Evolutionary conservation across 2,797 vertebrate genomes (phyloP).

Genomic region (Podargus strigoides): DNA sequence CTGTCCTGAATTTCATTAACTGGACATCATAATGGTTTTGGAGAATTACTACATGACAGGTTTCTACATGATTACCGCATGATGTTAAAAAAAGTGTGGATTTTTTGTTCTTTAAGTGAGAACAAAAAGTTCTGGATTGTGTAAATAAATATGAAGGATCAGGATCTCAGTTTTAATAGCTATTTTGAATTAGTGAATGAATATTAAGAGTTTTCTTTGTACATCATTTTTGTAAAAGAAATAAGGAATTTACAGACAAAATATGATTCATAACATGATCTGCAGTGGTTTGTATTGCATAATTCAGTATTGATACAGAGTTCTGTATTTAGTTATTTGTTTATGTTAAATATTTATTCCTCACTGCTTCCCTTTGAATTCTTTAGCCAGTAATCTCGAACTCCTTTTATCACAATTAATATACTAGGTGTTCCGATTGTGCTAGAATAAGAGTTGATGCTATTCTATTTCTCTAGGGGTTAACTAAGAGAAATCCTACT

Average conservation of each 20-base stretch:
- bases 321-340: not conserved
- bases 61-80: not conserved
- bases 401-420: not conserved
- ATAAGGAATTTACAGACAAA: not conserved
- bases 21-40: not conserved
- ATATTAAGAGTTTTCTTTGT: not conserved
- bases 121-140: not conserved
- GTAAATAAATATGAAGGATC: not conserved
- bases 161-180: not conserved
- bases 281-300: not conserved
- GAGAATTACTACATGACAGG: not conserved
- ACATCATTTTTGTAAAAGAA: not conserved
- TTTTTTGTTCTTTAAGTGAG: not conserved
- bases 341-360: not conserved
- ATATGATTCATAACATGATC: not conserved
- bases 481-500: not conserved
- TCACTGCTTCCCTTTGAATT: not conserved
- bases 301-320: not conserved
- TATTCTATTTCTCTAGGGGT: not conserved
- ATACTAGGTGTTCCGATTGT: not conserved
- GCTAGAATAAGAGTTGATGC: not conserved
- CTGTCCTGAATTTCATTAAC: not conserved
- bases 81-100: not conserved
- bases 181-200: not conserved
- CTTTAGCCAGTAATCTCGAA: not conserved